A percentile compares a stretch with the other conserved stretches of the same genome.
Evolutionary conservation across 2,797 vertebrate species (phyloP).

Genomic region (Sebastes elongatus): DNA sequence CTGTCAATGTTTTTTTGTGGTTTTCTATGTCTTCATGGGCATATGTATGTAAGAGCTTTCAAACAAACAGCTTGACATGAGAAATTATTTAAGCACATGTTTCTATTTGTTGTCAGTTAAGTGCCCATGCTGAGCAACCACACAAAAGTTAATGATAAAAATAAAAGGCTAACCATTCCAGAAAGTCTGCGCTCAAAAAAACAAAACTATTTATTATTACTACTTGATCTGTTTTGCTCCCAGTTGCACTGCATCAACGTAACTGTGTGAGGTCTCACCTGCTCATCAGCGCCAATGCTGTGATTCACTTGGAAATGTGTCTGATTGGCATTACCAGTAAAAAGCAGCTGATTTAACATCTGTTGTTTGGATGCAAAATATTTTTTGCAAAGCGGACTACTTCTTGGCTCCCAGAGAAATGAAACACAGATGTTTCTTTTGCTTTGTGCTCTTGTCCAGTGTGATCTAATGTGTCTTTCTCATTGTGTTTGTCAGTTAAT

Average conservation of each 20-base stretch:
- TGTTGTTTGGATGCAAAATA: conserved; percentile 62
- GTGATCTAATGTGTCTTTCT: conserved; percentile 29
- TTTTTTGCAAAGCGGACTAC: conserved; percentile 31
- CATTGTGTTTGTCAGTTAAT: conserved; percentile 22
- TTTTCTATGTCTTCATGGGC: not conserved
- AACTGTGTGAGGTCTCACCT: conserved; percentile 71
- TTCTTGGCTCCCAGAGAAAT: conserved; percentile 40
- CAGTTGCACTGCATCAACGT: conserved; percentile 25
- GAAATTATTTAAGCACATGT: not conserved
- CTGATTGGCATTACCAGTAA: conserved; percentile 29
- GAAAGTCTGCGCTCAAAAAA: not conserved
- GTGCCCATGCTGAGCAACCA: not conserved
- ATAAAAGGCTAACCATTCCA: not conserved
- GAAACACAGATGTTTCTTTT: conserved; percentile 54
- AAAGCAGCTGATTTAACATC: conserved; percentile 65
- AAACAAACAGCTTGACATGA: conserved; percentile 9
- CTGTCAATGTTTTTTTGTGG: not conserved
- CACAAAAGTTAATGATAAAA: not conserved
- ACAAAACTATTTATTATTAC: conserved; percentile 21
- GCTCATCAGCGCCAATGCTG: conserved; percentile 18
- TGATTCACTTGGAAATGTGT: conserved; percentile 31
- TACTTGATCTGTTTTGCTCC: conserved; percentile 1
- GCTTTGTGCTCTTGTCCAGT: not conserved
- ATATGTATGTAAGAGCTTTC: not conserved
- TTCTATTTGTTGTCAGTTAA: not conserved